A percentile compares a stretch with the other conserved stretches of the same genome.
These are phyloP conservation scores for Anableps anableps DNA, from an alignment of 2,797 vertebrate species.

Conservation along the genomic window DNA sequence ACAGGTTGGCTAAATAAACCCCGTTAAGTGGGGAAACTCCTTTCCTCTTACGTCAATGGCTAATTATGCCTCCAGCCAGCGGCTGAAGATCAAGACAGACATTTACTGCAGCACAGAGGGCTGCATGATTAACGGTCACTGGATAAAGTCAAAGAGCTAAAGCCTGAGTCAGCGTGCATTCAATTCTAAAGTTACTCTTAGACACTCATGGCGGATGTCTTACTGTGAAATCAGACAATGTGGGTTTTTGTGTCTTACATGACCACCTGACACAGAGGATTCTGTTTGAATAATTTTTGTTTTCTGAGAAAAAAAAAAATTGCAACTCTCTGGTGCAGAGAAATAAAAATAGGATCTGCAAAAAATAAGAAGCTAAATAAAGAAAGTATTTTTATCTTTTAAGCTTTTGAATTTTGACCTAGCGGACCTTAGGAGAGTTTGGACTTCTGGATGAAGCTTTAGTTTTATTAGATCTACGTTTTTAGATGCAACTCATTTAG, in stretches of 20 bases:
- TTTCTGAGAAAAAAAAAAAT: neutral
- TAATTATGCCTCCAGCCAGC: constrained; percentile 57
- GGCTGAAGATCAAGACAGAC: constrained; percentile 58
- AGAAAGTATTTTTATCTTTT: neutral
- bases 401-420: neutral
- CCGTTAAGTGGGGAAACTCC: constrained; percentile 66
- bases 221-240: neutral
- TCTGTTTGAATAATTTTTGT: neutral
- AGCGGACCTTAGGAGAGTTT: neutral
- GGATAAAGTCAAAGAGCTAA: constrained; percentile 42
- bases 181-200: constrained; percentile 21
- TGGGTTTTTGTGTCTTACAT: neutral
- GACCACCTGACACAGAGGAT: neutral
- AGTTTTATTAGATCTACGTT: neutral
- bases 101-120: constrained; percentile 66
- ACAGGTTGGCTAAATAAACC: constrained; percentile 50
- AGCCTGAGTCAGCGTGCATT: constrained; percentile 28
- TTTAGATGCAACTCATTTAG: neutral
- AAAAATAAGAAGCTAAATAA: neutral
- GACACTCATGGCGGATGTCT: constrained; percentile 1
- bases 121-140: constrained; percentile 61
- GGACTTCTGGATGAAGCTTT: neutral
- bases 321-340: neutral
- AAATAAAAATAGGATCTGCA: neutral
- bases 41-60: constrained; percentile 68